These are phyloP conservation scores for Selene dorsalis DNA, from an alignment of 2,797 vertebrate genomes.

Conservation along the genomic window DNA sequence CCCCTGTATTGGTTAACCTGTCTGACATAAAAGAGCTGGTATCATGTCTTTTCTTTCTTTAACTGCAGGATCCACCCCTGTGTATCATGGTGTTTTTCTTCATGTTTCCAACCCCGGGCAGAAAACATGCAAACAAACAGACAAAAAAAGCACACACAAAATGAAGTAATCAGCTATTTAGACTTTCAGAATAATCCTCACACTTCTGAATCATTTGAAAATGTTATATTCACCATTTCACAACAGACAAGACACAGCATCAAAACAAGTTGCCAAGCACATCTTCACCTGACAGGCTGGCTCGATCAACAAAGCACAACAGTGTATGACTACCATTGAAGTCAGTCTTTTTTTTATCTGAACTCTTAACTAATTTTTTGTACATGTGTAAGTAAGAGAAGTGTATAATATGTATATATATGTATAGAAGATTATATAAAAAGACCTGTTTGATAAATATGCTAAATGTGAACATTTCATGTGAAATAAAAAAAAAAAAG, in stretches of 20 bases:
- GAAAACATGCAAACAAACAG: conserved; percentile 17
- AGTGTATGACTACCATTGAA: conserved; percentile 72
- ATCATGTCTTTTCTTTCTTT: conserved; percentile 31
- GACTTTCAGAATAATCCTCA: conserved; percentile 6
- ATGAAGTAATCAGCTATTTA: conserved; percentile 15
- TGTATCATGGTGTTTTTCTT: conserved; percentile 42
- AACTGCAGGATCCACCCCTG: conserved; percentile 31
- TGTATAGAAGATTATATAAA: conserved; percentile 86
- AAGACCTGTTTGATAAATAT: conserved; percentile 84
- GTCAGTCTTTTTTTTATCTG: conserved; percentile 62
- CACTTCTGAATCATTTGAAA: conserved; percentile 35
- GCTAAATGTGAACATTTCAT: conserved; percentile 87
- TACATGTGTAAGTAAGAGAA: conserved; percentile 85
- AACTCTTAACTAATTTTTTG: conserved; percentile 80
- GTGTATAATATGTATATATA: conserved; percentile 85
- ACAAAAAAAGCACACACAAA: neutral
- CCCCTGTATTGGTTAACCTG: conserved; percentile 61
- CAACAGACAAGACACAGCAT: conserved; percentile 65
- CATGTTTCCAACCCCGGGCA: conserved; percentile 10
- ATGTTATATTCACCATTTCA: conserved; percentile 19
- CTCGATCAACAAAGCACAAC: conserved; percentile 74
- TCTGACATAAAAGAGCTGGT: conserved; percentile 58
- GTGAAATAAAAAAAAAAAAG: conserved; percentile 87
- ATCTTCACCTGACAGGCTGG: conserved; percentile 65
- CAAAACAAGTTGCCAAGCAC: conserved; percentile 71